Conservation (phyloP, 35 echinoderm and acorn worm genomes). For the Antedon bifida region DNA sequence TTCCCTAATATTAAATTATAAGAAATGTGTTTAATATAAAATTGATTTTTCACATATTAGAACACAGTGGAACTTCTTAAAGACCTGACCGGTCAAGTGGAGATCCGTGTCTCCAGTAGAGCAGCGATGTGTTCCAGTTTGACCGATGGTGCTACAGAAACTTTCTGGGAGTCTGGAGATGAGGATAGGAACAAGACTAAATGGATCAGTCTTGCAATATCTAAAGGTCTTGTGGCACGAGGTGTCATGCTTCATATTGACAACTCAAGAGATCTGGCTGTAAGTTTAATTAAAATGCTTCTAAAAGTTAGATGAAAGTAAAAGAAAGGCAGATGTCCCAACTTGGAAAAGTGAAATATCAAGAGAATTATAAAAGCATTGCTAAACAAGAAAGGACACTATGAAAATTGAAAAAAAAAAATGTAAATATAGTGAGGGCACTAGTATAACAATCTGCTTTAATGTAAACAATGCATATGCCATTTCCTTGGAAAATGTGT, state of each 20-base stretch:
- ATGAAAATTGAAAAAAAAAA: too few species aligned
- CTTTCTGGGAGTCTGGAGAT: constrained; percentile 99
- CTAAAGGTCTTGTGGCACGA: constrained; percentile 29
- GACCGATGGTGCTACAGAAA: constrained; percentile 86
- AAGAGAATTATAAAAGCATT: background rate
- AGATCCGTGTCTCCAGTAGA: constrained; percentile 77
- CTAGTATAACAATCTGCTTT: too few species aligned
- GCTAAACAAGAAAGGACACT: background rate
- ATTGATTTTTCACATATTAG: too few species aligned
- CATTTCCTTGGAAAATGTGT: too few species aligned
- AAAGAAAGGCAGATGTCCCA: too few species aligned
- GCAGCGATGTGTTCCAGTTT: constrained; percentile 76
- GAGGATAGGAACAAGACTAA: constrained; percentile 94
- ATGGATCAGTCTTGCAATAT: constrained; percentile 53
- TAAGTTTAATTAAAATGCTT: constrained; percentile 21
- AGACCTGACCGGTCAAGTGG: constrained; percentile 63
- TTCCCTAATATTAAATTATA: too few species aligned
- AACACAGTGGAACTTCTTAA: constrained; percentile 30
- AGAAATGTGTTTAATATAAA: too few species aligned
- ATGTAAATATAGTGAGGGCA: too few species aligned
- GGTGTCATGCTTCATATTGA: constrained; percentile 82
- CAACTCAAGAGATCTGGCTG: constrained; percentile 84
- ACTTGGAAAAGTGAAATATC: too few species aligned
- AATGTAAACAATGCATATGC: too few species aligned
- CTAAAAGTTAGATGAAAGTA: too few species aligned